A percentile compares a stretch with the other conserved stretches of the same genome.
Conservation (phyloP, 2,113 vertebrate genomes). For the Turdus rufiventris region DNA sequence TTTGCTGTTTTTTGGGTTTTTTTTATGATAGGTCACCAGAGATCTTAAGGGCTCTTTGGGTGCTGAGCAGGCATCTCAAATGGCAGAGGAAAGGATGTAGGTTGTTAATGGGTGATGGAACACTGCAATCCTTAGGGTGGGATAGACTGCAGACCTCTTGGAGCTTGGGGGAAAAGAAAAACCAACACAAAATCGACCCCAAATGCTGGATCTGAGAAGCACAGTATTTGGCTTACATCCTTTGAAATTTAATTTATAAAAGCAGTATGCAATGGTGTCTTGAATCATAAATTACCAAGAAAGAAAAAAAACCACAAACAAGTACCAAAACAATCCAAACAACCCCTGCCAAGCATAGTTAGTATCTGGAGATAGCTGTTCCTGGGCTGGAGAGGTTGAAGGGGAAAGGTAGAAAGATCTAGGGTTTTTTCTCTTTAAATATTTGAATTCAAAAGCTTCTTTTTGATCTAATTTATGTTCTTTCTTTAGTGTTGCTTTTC, state of each 20-base stretch:
- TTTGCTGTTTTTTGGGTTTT: rapidly evolving
- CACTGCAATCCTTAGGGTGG: background rate
- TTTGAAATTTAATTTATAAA: background rate
- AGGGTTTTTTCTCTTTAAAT: background rate
- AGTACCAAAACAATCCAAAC: background rate
- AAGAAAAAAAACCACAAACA: background rate
- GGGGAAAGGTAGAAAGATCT: background rate
- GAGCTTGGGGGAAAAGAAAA: background rate
- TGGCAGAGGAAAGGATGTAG: background rate
- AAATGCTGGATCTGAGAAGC: background rate
- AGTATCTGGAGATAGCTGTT: background rate
- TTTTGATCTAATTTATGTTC: background rate
- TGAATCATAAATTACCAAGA: background rate
- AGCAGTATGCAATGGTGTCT: background rate
- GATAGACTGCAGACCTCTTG: background rate
- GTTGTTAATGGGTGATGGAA: background rate
- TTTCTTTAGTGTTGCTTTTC: background rate
- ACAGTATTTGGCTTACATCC: background rate
- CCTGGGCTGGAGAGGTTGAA: background rate
- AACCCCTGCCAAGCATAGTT: rapidly evolving
- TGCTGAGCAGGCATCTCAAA: background rate
- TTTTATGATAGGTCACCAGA: background rate
- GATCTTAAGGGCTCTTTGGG: background rate
- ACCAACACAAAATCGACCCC: background rate
- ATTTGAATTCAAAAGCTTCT: background rate